A percentile compares a stretch with the other conserved stretches of the same genome.
phyloP scores from a whole-genome alignment of 1,140 invertebrate genomes.

The Adelges cooleyi region DNA sequence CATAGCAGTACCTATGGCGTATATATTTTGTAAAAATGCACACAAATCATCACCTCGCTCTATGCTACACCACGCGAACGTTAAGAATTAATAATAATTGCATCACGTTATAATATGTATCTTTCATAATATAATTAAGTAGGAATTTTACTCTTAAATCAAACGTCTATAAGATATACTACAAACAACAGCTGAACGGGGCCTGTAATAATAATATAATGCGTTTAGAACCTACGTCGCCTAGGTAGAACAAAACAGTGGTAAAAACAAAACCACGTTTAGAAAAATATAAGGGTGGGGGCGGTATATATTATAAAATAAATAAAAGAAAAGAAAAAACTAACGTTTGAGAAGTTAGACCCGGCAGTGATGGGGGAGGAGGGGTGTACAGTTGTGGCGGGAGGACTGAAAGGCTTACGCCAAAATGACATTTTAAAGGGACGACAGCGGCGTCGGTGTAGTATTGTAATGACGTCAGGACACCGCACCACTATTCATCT shows the following conservation, averaged over 20 bases:
- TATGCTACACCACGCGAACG: background rate
- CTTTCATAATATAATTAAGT: no score
- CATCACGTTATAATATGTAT: no score
- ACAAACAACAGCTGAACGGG: no score
- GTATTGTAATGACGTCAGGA: slow-evolving; percentile 27
- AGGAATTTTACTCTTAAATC: no score
- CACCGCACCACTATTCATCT: slow-evolving; percentile 24
- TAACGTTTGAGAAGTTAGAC: background rate
- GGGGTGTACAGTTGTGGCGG: background rate
- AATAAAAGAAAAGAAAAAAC: background rate
- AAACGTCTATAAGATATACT: no score
- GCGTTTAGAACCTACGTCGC: no score
- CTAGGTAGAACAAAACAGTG: no score
- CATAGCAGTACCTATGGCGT: no score
- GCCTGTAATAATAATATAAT: no score
- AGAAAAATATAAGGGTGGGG: background rate
- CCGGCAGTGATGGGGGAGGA: background rate
- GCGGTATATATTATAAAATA: background rate
- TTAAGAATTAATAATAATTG: no score
- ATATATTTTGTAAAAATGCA: no score
- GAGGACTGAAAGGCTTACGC: slow-evolving; percentile 18
- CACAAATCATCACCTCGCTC: background rate
- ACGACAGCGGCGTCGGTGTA: slow-evolving; percentile 2
- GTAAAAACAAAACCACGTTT: no score
- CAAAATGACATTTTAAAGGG: slow-evolving; percentile 25